phyloP scores from a whole-genome alignment of 1,140 invertebrate species.

The Drosophila pruinosa region DNA sequence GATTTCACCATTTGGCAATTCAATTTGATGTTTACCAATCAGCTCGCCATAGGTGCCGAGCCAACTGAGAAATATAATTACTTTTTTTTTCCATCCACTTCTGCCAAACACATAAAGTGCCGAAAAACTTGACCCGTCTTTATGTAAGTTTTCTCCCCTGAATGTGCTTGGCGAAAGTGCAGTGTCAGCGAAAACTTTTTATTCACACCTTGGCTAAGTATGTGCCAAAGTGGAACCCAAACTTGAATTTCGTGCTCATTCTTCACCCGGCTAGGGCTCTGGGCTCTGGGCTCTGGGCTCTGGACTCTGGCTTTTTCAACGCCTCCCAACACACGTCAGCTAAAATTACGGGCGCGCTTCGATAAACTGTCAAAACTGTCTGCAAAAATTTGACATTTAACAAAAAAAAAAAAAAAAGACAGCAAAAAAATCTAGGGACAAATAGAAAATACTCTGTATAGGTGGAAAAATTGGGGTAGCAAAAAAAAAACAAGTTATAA shows the following conservation, averaged over 20 bases:
- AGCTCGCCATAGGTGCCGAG: constrained; percentile 58
- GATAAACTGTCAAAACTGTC: constrained; percentile 81
- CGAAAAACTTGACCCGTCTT: constrained; percentile 66
- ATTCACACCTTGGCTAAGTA: constrained; percentile 43
- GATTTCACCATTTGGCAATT: constrained; percentile 53
- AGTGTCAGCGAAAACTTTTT: constrained; percentile 61
- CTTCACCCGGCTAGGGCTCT: no score
- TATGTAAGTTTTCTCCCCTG: constrained; percentile 43
- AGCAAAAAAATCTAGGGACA: constrained; percentile 27
- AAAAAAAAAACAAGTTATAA: constrained; percentile 44
- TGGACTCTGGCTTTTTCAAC: no score
- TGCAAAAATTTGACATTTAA: constrained; percentile 81
- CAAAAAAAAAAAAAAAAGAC: constrained; percentile 43
- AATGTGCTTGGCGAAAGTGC: constrained; percentile 56
- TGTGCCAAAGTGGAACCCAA: constrained; percentile 25
- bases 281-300: no score
- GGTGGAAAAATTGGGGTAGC: constrained; percentile 13
- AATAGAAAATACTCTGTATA: constrained; percentile 27
- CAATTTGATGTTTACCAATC: constrained; percentile 60
- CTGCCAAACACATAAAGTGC: constrained; percentile 28
- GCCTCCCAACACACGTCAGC: constrained; percentile 76
- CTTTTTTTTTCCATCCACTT: constrained; percentile 5
- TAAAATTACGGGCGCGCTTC: constrained; percentile 76
- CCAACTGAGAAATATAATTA: constrained; percentile 67
- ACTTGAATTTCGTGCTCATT: constrained; percentile 15